Base-by-base conservation (phyloP, 2,113 vertebrate species). In the Ploceus nigricollis region DNA sequence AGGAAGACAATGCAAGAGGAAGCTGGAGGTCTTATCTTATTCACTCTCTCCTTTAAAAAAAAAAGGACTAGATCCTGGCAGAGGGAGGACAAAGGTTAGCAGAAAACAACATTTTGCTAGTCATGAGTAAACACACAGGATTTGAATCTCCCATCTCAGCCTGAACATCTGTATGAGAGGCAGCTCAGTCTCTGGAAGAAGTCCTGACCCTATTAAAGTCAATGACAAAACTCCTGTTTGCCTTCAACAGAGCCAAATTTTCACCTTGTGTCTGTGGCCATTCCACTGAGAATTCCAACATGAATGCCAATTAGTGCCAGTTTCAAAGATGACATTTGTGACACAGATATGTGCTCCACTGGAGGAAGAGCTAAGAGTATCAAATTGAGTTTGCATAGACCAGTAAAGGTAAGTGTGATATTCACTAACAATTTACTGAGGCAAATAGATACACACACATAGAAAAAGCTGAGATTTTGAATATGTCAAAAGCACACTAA, bases 241-340 rank as follows among this genome's bases (percentile, higher is more conserved):
- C 56, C 60, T 88, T 96, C 88, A 78, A 63, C 75, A 92, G 42
- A 92, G 85, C 68, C 68, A 83, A 86, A 92, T 92, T 94, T 94
- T 92, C 76, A 93, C 96, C 90, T 92, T 83, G 93, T 94, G 72
- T 45, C 88, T 87, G 10, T 53, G 90, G 68, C 53, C 58, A 89
- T 70, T 89, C 93, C 90, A 71, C 16, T 35, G 96, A 95, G 92
- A 78, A 56, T 95, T 93, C 85, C 89, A 93, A 94, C 76, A 95
- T 23, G 73, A 95, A 83, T 96, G 95, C 47, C 93, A 97, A 96
- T 97, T 97, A 97, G 86, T 96, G 81, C 89, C 95, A 95, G 60
- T 97, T 96, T 83, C 82, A 93, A 90, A 95, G 90, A 83, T 90
- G 90, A 92, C 64, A 75, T 86, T 89, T 30, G 56, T 90, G 96